phyloP scores from a whole-genome alignment of 2,888 invertebrate genomes.

The Drosophila nr. medialis region DNA sequence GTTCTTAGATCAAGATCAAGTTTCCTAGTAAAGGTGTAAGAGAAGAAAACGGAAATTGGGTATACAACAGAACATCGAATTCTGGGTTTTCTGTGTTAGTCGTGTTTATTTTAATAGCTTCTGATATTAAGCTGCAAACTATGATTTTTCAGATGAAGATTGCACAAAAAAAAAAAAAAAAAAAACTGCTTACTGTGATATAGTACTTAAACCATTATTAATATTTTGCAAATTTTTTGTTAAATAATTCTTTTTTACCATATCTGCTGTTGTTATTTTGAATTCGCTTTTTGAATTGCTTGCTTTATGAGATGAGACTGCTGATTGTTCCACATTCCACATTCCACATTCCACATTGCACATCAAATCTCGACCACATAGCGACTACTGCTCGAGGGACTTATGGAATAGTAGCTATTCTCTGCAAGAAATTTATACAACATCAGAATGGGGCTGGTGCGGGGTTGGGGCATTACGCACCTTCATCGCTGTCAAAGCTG shows the following conservation, averaged over 20 bases:
- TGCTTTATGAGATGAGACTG: background rate
- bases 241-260: background rate
- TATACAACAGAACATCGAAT: background rate
- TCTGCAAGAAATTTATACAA: slow-evolving; percentile 52
- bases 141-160: background rate
- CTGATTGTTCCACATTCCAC: background rate
- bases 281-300: background rate
- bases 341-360: slow-evolving; percentile 11
- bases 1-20: background rate
- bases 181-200: background rate
- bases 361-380: slow-evolving; percentile 80
- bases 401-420: slow-evolving; percentile 82
- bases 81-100: background rate
- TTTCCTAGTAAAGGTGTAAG: background rate
- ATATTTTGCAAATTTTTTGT: background rate
- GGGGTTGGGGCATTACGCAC: slow-evolving; percentile 48
- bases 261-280: background rate
- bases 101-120: background rate
- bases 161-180: background rate
- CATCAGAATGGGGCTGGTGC: background rate
- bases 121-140: background rate
- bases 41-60: background rate
- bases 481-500: slow-evolving; percentile 84
- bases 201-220: background rate
- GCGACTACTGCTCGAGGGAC: slow-evolving; percentile 81